Base-by-base conservation (phyloP, 1,140 invertebrate genomes). In the Dolichoris vasculosae region DNA sequence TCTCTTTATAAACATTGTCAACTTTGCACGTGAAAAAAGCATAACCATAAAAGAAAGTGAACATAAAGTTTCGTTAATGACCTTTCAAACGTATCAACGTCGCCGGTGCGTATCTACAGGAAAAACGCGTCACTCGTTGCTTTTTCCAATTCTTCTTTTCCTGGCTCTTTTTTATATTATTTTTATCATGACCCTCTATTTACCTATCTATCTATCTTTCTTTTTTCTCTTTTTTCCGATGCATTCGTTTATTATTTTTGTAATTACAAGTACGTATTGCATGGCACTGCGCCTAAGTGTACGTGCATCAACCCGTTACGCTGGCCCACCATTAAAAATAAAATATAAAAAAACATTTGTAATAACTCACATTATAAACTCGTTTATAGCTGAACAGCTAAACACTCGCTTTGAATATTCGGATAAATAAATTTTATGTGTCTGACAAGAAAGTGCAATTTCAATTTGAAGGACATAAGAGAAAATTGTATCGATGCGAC, bases 241-340 rank as follows among this genome's bases (percentile, higher is more conserved):
- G 82, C 87, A 88, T 86, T 80, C 46, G 82, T 87, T 83, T 87
- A 89, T 86, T 88, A 87, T 89, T 86, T 26, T 86, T 87, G 83
- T 89, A 87, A 84, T 88, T 87, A 88, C 88, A 90, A 89, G 88
- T 91, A 90, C 88, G 90, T 89, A 91, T 89, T 87, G 87, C 88
- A 88, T 89, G 86, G 83, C 87, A 83, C 81, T 87, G 83, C 79
- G 35, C n/a, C 48, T 38, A 78, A 55, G 86, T 55, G 63, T 86
- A 81, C 67, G 78, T 84, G 81, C 87, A 75, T 86, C 80, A 81
- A 88, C 81, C 76, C 86, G 67, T 87, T 84, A 81, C 82, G 84
- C 76, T 73, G 82, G 82, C 82, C 87, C 81, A 82, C 73, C 86
- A 86, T 87, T 86, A 71, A 75, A 83, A 63, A 78, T 43, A 63